These are phyloP conservation scores for Phoxinus phoxinus DNA, from an alignment of 2,113 vertebrate genomes.

Conservation along the genomic window DNA sequence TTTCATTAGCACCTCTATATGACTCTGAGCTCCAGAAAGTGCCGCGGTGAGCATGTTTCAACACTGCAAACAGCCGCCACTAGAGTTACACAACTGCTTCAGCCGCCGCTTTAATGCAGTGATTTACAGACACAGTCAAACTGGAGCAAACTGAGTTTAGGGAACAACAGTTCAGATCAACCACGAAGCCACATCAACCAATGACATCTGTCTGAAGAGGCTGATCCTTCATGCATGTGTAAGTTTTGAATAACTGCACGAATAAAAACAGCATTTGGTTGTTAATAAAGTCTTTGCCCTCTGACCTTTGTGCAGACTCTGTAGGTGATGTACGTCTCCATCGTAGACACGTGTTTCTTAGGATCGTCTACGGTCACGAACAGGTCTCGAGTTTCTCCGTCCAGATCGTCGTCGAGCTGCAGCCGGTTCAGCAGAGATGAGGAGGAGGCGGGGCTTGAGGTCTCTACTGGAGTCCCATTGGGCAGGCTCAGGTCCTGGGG, in stretches of 20 bases:
- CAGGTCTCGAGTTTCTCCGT: slow-evolving; percentile 92
- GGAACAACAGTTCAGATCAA: background rate
- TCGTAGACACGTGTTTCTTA: slow-evolving; percentile 96
- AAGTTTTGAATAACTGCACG: background rate
- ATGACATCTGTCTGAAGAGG: background rate
- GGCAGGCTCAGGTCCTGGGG: slow-evolving; percentile 86
- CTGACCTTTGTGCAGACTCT: slow-evolving; percentile 93
- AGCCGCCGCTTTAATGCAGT: no score
- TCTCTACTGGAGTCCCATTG: slow-evolving; percentile 91
- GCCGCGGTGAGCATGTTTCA: background rate
- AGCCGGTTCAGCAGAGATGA: slow-evolving; percentile 92
- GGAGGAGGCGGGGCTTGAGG: slow-evolving; percentile 89
- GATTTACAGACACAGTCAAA: background rate
- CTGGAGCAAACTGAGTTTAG: background rate
- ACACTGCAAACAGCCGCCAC: background rate
- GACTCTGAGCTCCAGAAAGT: background rate
- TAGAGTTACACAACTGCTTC: background rate
- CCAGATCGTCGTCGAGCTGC: slow-evolving; percentile 90
- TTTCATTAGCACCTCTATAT: background rate
- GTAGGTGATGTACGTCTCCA: slow-evolving; percentile 99
- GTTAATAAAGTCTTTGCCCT: background rate
- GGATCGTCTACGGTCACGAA: slow-evolving; percentile 97
- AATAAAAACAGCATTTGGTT: background rate
- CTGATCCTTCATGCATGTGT: background rate
- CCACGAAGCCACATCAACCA: background rate